Conservation (phyloP, 2,797 vertebrate genomes). For the Gymnocypris eckloni region DNA sequence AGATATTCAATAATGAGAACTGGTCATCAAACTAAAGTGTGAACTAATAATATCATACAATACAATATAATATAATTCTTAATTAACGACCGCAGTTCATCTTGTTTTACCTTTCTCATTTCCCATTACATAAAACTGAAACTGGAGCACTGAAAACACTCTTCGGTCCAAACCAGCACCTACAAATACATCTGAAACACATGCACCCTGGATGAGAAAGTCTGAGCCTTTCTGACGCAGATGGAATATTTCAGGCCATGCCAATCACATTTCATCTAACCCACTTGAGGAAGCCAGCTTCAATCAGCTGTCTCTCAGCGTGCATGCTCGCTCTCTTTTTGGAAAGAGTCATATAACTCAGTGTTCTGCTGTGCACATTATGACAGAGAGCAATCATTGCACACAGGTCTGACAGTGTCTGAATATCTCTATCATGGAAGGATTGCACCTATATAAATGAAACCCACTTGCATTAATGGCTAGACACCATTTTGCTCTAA, state of each 20-base stretch:
- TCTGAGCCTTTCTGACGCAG: conserved; percentile 22
- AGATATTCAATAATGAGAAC: too few species aligned
- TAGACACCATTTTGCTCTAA: background rate
- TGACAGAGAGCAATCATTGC: background rate
- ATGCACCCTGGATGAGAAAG: background rate
- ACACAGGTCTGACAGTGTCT: background rate
- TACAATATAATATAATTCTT: background rate
- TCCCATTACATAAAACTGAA: background rate
- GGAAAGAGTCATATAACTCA: background rate
- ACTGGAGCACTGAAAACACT: background rate
- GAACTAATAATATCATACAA: too few species aligned
- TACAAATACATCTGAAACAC: conserved; percentile 16
- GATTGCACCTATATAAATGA: background rate
- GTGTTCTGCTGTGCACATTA: background rate
- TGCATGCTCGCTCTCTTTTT: background rate
- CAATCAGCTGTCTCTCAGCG: conserved; percentile 35
- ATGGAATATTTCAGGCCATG: conserved; percentile 26
- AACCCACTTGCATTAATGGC: background rate
- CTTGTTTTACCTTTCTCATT: background rate
- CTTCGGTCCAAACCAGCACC: background rate
- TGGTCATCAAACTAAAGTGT: too few species aligned
- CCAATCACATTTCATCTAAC: conserved; percentile 35
- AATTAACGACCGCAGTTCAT: background rate
- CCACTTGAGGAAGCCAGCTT: conserved; percentile 13
- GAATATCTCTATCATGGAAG: background rate